These are phyloP conservation scores for Chrysochloris asiatica DNA, from an alignment of 2,113 vertebrate genomes.

Conservation along the genomic window DNA sequence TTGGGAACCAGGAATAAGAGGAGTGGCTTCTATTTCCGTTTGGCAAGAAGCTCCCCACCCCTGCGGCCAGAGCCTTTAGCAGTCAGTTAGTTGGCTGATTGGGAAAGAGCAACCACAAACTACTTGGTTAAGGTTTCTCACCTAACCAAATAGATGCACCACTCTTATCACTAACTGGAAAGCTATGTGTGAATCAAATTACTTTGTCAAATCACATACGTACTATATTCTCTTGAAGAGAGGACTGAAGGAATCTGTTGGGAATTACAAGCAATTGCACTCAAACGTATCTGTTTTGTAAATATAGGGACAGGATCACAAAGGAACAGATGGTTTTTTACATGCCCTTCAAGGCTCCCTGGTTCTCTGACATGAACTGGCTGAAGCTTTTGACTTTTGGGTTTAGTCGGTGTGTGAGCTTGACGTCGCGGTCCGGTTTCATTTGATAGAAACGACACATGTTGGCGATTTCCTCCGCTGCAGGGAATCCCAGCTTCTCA, in stretches of 20 bases:
- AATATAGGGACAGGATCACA: neutral
- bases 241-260: neutral
- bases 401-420: conserved; percentile 54
- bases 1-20: neutral
- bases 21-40: neutral
- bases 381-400: conserved; percentile 60
- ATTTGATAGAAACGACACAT: conserved; percentile 65
- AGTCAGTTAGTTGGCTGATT: neutral
- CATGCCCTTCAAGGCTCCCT: neutral
- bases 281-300: neutral
- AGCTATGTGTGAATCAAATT: neutral
- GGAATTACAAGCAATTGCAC: too few relatives aligned
- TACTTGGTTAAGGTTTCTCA: neutral
- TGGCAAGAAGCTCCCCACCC: neutral
- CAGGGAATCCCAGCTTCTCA: conserved; percentile 54
- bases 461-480: conserved; percentile 19
- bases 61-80: neutral
- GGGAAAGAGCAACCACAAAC: neutral
- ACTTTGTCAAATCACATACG: neutral
- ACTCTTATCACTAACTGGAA: neutral
- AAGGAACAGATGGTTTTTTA: neutral
- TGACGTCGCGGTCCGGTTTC: conserved; percentile 33
- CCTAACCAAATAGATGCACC: neutral
- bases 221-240: neutral
- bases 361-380: conserved; percentile 61